phyloP scores from a whole-genome alignment of 64 coral and sea anemone genomes.

The Montipora capricornis region DNA sequence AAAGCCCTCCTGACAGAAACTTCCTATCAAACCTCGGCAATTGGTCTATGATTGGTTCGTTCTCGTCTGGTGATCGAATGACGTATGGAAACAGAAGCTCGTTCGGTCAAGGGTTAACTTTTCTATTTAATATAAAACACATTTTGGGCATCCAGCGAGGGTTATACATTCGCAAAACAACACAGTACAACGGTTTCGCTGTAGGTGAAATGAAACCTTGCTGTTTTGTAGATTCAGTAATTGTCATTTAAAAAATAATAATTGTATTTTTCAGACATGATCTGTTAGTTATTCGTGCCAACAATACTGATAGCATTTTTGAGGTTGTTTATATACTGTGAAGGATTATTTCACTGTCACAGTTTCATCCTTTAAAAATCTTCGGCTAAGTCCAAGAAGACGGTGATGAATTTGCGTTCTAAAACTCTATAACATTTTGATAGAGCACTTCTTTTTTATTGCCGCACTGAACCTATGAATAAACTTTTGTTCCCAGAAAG shows the following conservation, averaged over 20 bases:
- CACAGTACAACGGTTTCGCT: background rate
- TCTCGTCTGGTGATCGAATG: background rate
- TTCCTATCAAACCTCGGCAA: too few relatives aligned
- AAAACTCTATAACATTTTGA: too few relatives aligned
- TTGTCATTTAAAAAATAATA: background rate
- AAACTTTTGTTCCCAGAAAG: too few relatives aligned
- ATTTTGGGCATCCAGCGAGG: background rate
- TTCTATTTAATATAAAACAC: background rate
- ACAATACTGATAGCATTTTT: background rate
- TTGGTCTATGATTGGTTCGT: background rate
- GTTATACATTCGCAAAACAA: background rate
- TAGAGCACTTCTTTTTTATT: too few relatives aligned
- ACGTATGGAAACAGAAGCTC: background rate
- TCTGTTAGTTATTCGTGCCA: background rate
- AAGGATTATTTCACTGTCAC: too few relatives aligned
- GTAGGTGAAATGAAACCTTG: background rate
- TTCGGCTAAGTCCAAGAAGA: too few relatives aligned
- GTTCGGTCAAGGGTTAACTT: background rate
- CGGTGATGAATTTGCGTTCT: too few relatives aligned
- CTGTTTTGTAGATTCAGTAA: background rate
- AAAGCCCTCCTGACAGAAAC: too few relatives aligned
- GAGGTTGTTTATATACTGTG: background rate
- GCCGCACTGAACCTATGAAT: too few relatives aligned
- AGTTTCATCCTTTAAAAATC: too few relatives aligned
- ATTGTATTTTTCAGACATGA: background rate